Evolutionary conservation across 2,113 vertebrate genomes (phyloP).

Genomic region (Salvator merianae): DNA sequence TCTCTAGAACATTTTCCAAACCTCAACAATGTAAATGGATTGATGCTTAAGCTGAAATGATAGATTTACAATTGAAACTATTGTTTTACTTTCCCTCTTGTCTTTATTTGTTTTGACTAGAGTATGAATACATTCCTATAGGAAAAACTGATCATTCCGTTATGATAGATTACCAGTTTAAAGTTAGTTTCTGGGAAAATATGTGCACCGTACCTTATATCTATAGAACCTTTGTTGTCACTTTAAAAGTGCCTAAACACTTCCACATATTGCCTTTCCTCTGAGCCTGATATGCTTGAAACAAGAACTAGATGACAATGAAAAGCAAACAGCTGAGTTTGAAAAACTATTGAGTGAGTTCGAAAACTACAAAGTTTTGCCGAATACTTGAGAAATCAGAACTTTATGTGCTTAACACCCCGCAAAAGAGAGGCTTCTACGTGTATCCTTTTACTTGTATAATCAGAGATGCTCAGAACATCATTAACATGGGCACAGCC

Average conservation of each 20-base stretch:
- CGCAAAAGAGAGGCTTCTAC: too few species aligned
- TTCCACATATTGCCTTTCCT: not conserved
- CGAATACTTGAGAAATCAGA: too few species aligned
- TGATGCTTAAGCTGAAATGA: slow-evolving; percentile 20
- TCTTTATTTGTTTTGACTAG: slow-evolving; percentile 28
- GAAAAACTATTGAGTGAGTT: too few species aligned
- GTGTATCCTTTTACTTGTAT: too few species aligned
- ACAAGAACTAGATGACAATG: not conserved
- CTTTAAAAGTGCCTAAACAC: not conserved
- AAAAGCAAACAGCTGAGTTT: too few species aligned
- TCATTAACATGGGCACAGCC: too few species aligned
- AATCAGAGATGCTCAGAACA: too few species aligned
- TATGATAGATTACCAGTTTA: not conserved
- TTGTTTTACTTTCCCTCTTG: not conserved
- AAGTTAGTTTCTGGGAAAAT: slow-evolving; percentile 26
- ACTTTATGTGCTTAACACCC: too few species aligned
- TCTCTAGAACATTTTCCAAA: slow-evolving; percentile 13
- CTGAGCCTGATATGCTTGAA: not conserved
- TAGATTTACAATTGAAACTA: slow-evolving; percentile 42
- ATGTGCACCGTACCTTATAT: not conserved
- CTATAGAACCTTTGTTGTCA: not conserved
- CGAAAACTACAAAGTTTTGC: too few species aligned
- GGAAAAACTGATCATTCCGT: not conserved
- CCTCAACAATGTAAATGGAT: not conserved
- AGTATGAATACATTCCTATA: not conserved